Evolutionary conservation across 2,888 invertebrate genomes (phyloP), one percentile per base, ranked within the genome.

Genomic region (Habroteleia sp.): DNA sequence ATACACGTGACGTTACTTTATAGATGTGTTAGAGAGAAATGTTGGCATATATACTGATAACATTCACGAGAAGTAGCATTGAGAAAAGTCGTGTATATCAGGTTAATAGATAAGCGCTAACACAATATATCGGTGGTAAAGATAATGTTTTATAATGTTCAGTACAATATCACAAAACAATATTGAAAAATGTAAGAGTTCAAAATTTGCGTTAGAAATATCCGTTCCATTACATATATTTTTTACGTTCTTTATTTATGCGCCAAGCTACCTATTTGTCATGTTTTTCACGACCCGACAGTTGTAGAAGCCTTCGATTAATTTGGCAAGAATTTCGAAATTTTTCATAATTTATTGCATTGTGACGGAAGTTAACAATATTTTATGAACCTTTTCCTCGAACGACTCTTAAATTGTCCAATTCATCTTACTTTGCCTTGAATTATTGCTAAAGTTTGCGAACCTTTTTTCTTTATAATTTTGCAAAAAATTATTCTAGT

Each of bases 401-500:
- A 71, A 62, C 54, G 62, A 33, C 54, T 46, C 44, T 52, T 60
- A 71, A 71, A 62, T 56, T 62, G 54, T 62, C 62, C 71, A 62
- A 71, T 71, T 71, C 62, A 62, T 62, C 71, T 71, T 62, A 62
- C 71, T 71, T 71, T 54, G 31, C 33, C 13, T 3, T 62, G 41
- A 71, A 62, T 71, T 71, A 71, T 71, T 62, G 54, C 48, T 7
- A 25, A 71, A 71, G 71, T 71, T 71, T 54, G 29, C 31, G 16
- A 52, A 4, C 7, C 33, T 39, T 25, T 71, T 71, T 54, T 46
- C 46, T 50, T 39, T 37, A 68, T 35, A 58, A 58, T 58, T 68
- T 68, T 27, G 7, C 29, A 31, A 52, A 52, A 48, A 69, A 48
- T 46, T n/a, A 35, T 48, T 58, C 20, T 35, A 31, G 20, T 5